Conservation (phyloP, 2,888 invertebrate genomes). For the Himalopsyche anomala region DNA sequence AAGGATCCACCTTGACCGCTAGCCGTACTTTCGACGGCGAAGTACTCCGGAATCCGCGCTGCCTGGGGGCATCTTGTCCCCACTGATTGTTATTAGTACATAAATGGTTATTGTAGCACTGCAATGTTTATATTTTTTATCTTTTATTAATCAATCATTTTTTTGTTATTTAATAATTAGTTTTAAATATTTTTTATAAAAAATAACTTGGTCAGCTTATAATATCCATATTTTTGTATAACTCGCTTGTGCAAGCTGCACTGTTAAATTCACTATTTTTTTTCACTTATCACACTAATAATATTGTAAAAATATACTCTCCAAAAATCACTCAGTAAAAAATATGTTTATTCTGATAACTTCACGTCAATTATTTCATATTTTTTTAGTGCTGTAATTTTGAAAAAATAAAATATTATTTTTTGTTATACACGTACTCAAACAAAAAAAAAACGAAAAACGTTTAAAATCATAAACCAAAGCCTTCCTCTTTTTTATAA, state of each 20-base stretch:
- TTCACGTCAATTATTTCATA: too few relatives aligned
- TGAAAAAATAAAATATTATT: too few relatives aligned
- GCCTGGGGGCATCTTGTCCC: conserved; percentile 29
- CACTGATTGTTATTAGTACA: conserved; percentile 7
- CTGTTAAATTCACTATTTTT: neutral
- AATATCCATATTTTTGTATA: neutral
- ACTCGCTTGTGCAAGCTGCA: neutral
- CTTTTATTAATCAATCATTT: neutral
- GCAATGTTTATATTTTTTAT: neutral
- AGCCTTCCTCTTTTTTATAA: too few relatives aligned
- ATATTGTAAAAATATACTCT: too few relatives aligned
- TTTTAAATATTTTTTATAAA: neutral
- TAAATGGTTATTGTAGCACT: neutral
- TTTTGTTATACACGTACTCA: too few relatives aligned
- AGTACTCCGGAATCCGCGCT: neutral
- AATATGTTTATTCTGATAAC: too few relatives aligned
- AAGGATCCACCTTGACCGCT: conserved; percentile 62
- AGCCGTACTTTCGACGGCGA: conserved; percentile 16
- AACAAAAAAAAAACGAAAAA: too few relatives aligned
- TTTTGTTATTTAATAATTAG: neutral
- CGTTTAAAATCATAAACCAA: too few relatives aligned
- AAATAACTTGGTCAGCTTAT: neutral
- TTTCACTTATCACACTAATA: too few relatives aligned
- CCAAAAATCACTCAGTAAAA: too few relatives aligned
- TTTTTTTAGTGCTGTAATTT: too few relatives aligned